Evolutionary conservation across 1,140 invertebrate genomes (phyloP).

Genomic region (Limonius californicus): DNA sequence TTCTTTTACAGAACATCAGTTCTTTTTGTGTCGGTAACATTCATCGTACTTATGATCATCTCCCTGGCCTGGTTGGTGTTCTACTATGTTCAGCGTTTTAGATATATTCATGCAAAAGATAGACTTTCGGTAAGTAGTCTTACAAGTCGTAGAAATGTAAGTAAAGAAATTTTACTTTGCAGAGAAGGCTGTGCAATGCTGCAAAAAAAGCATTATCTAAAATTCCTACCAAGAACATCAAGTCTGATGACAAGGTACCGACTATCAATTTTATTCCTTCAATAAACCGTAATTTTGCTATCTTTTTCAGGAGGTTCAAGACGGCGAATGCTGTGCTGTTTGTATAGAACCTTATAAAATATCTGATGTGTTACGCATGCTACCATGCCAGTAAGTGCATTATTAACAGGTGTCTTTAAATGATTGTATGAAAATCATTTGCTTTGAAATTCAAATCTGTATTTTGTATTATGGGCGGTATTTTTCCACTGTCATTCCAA

Average conservation of each 20-base stretch:
- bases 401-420: neutral
- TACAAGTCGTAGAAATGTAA: no score
- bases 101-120: slow-evolving; percentile 90
- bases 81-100: slow-evolving; percentile 89
- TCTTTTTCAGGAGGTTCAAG: slow-evolving; percentile 70
- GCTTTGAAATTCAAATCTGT: no score
- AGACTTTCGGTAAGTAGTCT: slow-evolving; percentile 67
- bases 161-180: slow-evolving; percentile 44
- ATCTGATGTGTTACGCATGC: slow-evolving; percentile 74
- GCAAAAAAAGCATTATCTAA: slow-evolving; percentile 87
- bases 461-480: no score
- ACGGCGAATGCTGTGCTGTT: slow-evolving; percentile 86
- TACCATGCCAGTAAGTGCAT: slow-evolving; percentile 79
- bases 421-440: no score
- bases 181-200: slow-evolving; percentile 81
- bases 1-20: slow-evolving; percentile 72
- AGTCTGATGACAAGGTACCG: slow-evolving; percentile 75
- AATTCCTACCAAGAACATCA: slow-evolving; percentile 82
- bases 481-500: no score
- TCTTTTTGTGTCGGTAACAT: slow-evolving; percentile 89
- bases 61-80: slow-evolving; percentile 91
- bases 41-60: slow-evolving; percentile 92
- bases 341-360: slow-evolving; percentile 88
- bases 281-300: slow-evolving; percentile 9
- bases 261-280: neutral